Conservation (phyloP, 2,888 invertebrate genomes). For the Eilema griseolum region DNA sequence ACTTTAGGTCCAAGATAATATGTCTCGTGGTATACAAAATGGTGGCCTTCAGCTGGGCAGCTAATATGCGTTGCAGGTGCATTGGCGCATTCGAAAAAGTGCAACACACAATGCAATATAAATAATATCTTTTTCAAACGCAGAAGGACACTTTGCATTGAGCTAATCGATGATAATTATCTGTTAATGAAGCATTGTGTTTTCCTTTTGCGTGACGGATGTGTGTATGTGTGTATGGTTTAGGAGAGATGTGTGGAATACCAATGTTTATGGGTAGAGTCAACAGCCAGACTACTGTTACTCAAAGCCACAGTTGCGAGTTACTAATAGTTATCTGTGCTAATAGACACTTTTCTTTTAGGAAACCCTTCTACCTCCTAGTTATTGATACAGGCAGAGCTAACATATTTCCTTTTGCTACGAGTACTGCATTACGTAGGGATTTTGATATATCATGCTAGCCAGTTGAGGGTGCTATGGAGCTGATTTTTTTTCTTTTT, state of each 20-base stretch:
- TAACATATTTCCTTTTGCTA: too few species aligned
- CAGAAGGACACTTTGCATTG: conserved; percentile 27
- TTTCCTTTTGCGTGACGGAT: conserved; percentile 13
- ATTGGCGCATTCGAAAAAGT: background rate
- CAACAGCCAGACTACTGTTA: conserved; percentile 18
- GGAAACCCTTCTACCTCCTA: background rate
- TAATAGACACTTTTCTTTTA: conserved; percentile 8
- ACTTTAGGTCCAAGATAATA: too few species aligned
- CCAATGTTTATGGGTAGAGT: conserved; percentile 17
- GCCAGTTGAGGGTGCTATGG: too few species aligned
- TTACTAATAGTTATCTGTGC: too few species aligned
- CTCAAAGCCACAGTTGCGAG: conserved; percentile 23
- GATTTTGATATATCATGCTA: too few species aligned
- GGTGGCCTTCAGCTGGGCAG: background rate
- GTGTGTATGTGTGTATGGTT: background rate
- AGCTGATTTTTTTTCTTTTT: too few species aligned
- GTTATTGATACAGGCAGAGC: too few species aligned
- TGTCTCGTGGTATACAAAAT: too few species aligned
- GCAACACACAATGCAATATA: conserved; percentile 29
- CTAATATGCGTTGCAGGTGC: background rate
- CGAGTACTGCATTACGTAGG: too few species aligned
- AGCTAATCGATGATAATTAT: conserved; percentile 46
- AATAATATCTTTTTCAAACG: conserved; percentile 17
- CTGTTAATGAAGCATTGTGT: conserved; percentile 55
- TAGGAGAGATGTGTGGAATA: conserved; percentile 29